These are phyloP conservation scores for Conchocele bisecta DNA, from an alignment of 2,888 invertebrate species.

Conservation along the genomic window DNA sequence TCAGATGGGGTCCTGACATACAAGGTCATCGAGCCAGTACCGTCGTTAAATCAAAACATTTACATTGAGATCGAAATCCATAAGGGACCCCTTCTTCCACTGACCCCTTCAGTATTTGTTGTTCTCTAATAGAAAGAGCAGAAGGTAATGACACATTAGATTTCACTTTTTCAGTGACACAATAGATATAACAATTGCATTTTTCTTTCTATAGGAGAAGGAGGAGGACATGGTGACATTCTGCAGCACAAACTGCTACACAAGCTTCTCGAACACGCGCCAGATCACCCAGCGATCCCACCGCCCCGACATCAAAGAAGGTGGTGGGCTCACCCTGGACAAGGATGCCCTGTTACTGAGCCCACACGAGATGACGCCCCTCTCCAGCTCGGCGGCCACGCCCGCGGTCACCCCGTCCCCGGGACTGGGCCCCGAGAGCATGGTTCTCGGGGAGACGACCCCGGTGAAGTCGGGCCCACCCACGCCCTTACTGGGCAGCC, in stretches of 20 bases:
- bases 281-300: constrained; percentile 80
- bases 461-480: constrained; percentile 50
- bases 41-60: too few relatives aligned
- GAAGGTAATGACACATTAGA: too few relatives aligned
- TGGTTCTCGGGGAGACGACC: constrained; percentile 40
- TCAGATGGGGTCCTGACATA: too few relatives aligned
- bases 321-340: background rate
- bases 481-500: constrained; percentile 54
- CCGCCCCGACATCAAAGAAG: constrained; percentile 10
- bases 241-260: constrained; percentile 94
- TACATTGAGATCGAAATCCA: too few relatives aligned
- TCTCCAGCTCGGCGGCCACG: constrained; percentile 42
- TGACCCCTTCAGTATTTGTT: too few relatives aligned
- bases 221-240: constrained; percentile 85
- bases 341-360: constrained; percentile 23
- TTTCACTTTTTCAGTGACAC: too few relatives aligned
- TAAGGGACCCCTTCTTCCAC: too few relatives aligned
- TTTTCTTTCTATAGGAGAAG: constrained; percentile 67
- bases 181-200: too few relatives aligned
- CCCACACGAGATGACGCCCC: constrained; percentile 49
- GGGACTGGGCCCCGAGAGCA: constrained; percentile 36
- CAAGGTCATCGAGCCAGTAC: too few relatives aligned
- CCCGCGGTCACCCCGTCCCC: constrained; percentile 55
- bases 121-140: too few relatives aligned
- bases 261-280: constrained; percentile 90